Base-by-base conservation (phyloP, 1,140 invertebrate species). In the Neelides sp. region DNA sequence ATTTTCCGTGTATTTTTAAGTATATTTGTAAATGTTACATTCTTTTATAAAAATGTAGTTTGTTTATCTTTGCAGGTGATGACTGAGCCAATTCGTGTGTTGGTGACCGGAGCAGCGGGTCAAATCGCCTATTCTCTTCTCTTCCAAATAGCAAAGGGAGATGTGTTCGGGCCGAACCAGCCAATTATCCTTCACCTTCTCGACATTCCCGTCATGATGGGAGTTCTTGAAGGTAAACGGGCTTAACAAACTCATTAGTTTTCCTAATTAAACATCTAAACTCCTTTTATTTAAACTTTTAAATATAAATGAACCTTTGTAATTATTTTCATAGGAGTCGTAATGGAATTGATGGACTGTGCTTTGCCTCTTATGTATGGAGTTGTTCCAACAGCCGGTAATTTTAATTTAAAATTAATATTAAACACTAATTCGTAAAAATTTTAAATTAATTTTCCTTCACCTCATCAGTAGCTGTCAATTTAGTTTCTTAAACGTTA, bases 91-190 rank as follows among this genome's bases (percentile, higher is more conserved):
- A 83, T 95, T 62, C 80, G 80, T 71, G 92, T 98, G 55, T 81
- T 97, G 40, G 83, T 99, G 8, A 98, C 95, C 51, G 96, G 96
- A 55, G 95, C 95, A 63, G 91, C 91, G 45, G 93, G 94, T 15
- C 96, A 99, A 72, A 99, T 99, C 62, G 95, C 90, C 34, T 99
- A 99, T 68, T 97, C 93, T 1, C 71, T 99, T 23, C 67, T 98
- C 0, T 92, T 90, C 63, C 85, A 89, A 69, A 75, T 99, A 60
- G 88, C 87, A 15, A 91, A 90, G 63, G 96, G 96, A 58, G 83
- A 92, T 73, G 93, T 98, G 0, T 98, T 99, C 73, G 95, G 96
- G 10, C 71, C 75, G 39, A 73, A 92, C 37, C 90, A 95, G 68
- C 82, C 86, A 0, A 70, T 99, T 4, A 82, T 82, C 64, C 74